phyloP scores from a whole-genome alignment of 2,888 invertebrate species.

The Chelonus formosanus region DNA sequence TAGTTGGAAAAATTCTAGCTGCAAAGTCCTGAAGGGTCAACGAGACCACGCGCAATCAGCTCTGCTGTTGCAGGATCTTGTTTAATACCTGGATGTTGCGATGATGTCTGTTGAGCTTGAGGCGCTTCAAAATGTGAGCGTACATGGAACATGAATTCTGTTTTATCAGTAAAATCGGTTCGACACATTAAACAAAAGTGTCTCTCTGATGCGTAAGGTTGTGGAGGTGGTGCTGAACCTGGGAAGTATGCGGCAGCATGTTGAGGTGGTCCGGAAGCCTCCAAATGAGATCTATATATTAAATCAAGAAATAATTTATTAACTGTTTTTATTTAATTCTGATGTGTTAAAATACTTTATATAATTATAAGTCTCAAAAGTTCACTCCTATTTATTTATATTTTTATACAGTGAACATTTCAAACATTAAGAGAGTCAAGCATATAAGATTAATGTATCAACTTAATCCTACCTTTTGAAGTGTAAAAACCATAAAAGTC shows the following conservation, averaged over 20 bases:
- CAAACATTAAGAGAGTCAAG: too few relatives aligned
- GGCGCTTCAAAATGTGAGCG: conserved; percentile 71
- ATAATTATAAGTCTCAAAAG: too few relatives aligned
- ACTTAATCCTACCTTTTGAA: too few relatives aligned
- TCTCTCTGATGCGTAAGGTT: conserved; percentile 60
- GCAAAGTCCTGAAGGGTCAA: conserved; percentile 61
- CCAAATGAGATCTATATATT: conserved; percentile 56
- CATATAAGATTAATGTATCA: too few relatives aligned
- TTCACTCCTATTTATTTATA: too few relatives aligned
- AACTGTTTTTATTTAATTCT: too few relatives aligned
- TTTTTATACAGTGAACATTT: too few relatives aligned
- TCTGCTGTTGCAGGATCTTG: conserved; percentile 61
- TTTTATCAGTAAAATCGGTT: conserved; percentile 73
- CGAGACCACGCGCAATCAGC: conserved; percentile 60
- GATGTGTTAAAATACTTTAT: too few relatives aligned
- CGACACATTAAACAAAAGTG: conserved; percentile 74
- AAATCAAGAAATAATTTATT: conserved; percentile 9
- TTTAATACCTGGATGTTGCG: conserved; percentile 51
- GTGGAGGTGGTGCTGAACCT: conserved; percentile 57
- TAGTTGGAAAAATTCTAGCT: conserved; percentile 57
- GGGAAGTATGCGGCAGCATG: conserved; percentile 63
- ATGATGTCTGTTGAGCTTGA: conserved; percentile 50
- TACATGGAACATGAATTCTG: conserved; percentile 77
- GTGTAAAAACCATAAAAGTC: too few relatives aligned
- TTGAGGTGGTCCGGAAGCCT: conserved; percentile 58